Conservation (phyloP, 37 sponge, comb jelly and placozoan genomes). For the Bolinopsis microptera region DNA sequence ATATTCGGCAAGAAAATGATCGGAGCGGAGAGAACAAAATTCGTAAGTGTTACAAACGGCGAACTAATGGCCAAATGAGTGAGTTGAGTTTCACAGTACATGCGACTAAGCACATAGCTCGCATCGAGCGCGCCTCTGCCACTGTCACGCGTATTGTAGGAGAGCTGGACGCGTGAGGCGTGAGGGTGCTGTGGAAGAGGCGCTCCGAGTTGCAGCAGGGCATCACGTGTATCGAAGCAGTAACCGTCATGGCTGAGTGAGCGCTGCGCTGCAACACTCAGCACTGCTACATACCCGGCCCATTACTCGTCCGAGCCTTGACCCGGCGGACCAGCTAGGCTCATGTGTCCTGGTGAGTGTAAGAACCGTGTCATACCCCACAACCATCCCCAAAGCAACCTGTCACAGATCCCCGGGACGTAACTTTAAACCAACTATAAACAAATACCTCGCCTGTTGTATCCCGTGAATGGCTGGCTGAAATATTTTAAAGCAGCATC, state of each 20-base stretch:
- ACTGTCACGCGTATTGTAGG: constrained; percentile 36
- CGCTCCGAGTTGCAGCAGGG: background rate
- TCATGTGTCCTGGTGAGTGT: background rate
- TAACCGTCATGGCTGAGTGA: constrained; percentile 62
- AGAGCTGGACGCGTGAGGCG: constrained; percentile 12
- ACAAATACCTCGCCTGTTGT: background rate
- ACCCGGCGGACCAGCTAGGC: background rate
- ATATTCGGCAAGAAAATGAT: background rate
- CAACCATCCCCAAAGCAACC: background rate
- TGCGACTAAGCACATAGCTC: constrained; percentile 63
- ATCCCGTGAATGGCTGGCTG: background rate
- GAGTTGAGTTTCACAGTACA: constrained; percentile 55
- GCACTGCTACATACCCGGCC: background rate
- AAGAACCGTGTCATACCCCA: background rate
- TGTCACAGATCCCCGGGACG: background rate
- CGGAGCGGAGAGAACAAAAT: constrained; percentile 40
- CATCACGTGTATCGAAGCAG: constrained; percentile 7
- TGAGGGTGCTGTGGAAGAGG: constrained; percentile 32
- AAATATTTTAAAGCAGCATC: background rate
- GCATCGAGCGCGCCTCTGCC: constrained; percentile 36
- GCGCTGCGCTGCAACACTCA: constrained; percentile 46
- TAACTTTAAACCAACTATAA: background rate
- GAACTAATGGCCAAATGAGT: constrained; percentile 64
- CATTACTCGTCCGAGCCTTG: background rate
- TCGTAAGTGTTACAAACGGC: constrained; percentile 62